These are phyloP conservation scores for Gallinago nigripennis DNA, from an alignment of 2,797 vertebrate species.

Conservation along the genomic window DNA sequence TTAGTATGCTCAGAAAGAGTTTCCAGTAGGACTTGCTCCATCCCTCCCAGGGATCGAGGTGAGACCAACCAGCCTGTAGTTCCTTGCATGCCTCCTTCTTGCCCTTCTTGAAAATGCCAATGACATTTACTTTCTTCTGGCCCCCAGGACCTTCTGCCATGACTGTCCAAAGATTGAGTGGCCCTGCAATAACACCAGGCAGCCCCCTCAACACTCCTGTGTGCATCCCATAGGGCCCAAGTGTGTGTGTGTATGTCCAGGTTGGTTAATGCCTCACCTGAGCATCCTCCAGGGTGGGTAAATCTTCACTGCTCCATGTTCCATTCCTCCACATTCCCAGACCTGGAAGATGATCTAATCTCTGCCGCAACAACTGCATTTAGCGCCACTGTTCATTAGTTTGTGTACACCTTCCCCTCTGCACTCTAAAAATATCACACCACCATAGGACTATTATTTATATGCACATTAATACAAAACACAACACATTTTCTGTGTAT, in stretches of 20 bases:
- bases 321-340: background rate
- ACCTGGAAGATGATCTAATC: background rate
- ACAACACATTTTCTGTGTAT: background rate
- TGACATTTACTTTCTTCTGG: background rate
- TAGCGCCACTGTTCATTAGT: background rate
- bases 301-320: background rate
- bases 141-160: background rate
- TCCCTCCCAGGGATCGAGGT: background rate
- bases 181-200: background rate
- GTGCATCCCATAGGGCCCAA: background rate
- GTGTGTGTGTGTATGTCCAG: rapidly evolving
- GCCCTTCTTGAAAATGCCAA: background rate
- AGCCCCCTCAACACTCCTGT: background rate
- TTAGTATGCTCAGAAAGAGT: background rate
- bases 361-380: background rate
- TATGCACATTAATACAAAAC: background rate
- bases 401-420: background rate
- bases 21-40: background rate
- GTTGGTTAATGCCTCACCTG: background rate
- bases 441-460: background rate
- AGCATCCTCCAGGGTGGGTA: background rate
- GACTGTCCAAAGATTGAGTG: background rate
- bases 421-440: background rate
- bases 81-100: background rate
- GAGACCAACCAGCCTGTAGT: background rate